These are phyloP conservation scores for Calycopis cecrops DNA, from an alignment of 1,140 invertebrate genomes.

Conservation along the genomic window DNA sequence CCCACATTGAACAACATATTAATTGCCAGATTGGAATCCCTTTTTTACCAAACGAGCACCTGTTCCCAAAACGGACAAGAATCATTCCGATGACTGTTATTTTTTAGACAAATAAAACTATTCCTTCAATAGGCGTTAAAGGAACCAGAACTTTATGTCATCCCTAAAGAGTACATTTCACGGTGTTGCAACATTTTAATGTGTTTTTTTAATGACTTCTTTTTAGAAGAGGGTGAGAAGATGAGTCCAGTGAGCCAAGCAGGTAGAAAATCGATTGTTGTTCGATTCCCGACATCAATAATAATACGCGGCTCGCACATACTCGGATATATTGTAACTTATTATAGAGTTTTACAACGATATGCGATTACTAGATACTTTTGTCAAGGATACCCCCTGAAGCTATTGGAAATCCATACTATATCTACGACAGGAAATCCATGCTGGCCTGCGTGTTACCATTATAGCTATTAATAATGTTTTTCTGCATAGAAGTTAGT, in stretches of 20 bases:
- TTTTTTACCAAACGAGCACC: slow-evolving; percentile 42
- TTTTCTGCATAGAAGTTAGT: no score
- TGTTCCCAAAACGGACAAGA: slow-evolving; percentile 48
- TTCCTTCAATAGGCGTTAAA: neutral
- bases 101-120: slow-evolving; percentile 54
- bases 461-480: no score
- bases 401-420: no score
- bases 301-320: slow-evolving; percentile 24
- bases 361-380: no score
- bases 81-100: slow-evolving; percentile 64
- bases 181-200: neutral
- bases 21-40: slow-evolving; percentile 52
- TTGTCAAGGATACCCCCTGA: no score
- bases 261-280: slow-evolving; percentile 68
- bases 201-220: slow-evolving; percentile 48
- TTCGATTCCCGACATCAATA: slow-evolving; percentile 36
- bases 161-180: slow-evolving; percentile 16
- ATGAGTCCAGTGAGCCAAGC: slow-evolving; percentile 45
- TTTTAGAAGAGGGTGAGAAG: slow-evolving; percentile 52
- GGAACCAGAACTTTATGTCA: slow-evolving; percentile 1
- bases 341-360: no score
- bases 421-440: no score
- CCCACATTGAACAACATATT: slow-evolving; percentile 38
- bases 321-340: no score
- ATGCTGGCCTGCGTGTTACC: no score